A percentile compares a stretch with the other conserved stretches of the same genome.
These are phyloP conservation scores for Echiichthys vipera DNA, from an alignment of 2,797 vertebrate species.

Conservation along the genomic window DNA sequence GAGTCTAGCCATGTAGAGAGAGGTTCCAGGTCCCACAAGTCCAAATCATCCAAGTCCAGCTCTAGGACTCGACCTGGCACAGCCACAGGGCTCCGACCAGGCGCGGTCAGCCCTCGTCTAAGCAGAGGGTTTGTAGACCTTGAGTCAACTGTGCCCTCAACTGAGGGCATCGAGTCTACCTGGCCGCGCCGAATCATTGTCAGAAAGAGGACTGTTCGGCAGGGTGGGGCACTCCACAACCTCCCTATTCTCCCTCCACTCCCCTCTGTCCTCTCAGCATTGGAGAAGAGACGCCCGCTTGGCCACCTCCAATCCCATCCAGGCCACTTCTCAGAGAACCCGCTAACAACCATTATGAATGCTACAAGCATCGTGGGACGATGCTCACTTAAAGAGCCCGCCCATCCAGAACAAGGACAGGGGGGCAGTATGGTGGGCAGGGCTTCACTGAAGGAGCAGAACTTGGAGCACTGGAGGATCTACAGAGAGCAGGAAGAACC, in stretches of 20 bases:
- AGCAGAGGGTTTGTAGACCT: conserved; percentile 60
- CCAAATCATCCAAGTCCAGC: conserved; percentile 75
- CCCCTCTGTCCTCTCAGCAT: conserved; percentile 82
- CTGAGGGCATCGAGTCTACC: conserved; percentile 84
- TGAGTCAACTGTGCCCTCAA: conserved; percentile 59
- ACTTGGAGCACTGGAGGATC: conserved; percentile 83
- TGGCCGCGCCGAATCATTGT: conserved; percentile 86
- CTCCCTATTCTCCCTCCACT: conserved; percentile 87
- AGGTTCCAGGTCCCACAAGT: conserved; percentile 66
- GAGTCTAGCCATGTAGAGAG: conserved; percentile 46
- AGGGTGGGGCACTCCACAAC: conserved; percentile 86
- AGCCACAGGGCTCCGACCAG: conserved; percentile 77
- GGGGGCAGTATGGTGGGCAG: conserved; percentile 62
- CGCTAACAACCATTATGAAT: conserved; percentile 58
- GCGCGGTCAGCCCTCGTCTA: conserved; percentile 60
- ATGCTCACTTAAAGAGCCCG: conserved; percentile 81
- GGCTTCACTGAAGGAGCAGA: conserved; percentile 79
- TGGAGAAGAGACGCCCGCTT: conserved; percentile 81
- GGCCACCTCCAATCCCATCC: conserved; percentile 57
- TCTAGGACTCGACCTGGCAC: conserved; percentile 77
- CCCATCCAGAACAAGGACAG: conserved; percentile 58
- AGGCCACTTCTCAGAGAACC: conserved; percentile 80
- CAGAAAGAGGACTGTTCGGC: conserved; percentile 85
- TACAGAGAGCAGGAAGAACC: conserved; percentile 78
- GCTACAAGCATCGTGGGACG: conserved; percentile 72